Base-by-base conservation (phyloP, 2,797 vertebrate genomes). In the Cossypha niveicapilla region DNA sequence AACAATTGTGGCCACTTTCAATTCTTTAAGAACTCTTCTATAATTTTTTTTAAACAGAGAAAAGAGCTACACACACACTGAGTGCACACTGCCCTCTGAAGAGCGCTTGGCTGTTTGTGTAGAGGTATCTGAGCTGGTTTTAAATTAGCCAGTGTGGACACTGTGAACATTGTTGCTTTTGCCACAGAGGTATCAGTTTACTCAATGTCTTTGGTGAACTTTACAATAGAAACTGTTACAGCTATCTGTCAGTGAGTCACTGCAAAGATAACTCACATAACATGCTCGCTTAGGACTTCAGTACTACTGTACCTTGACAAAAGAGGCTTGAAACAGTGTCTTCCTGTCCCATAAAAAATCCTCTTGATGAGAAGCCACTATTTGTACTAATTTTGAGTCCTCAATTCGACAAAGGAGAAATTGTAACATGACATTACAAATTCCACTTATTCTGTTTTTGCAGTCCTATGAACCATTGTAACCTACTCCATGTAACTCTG, bases 31-130 rank as follows among this genome's bases (percentile, higher is more conserved):
- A 32, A 57, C 17, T 39, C n/a, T 60, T 89, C 35, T 4, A 4
- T 34, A 30, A 0, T 4, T 30, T 18, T 18, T 34, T 39, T 66
- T 34, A 35, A 47, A 73, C 0, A 1, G 13, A 70, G 22, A 9
- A 48, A 51, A 60, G 17, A 73, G 14, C 12, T 24, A 19, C 23
- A 50, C 32, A 68, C 14, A 17, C 15, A 12, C 9, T 3, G 32
- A 50, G 9, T 11, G 12, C 0, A 0, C 37, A 9, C 32, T 57
- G 13, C 27, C n/a, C 22, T n/a, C 53, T 25, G 15, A 71, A 22
- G 44, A 76, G 25, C 16, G 23, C 34, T 71, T 58, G 25, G 28
- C 14, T 66, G 47, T 39, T 80, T 44, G 30, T 9, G 30, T 11
- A 35, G 66, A 57, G 27, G 4, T 9, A 84, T 15, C 41, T 32